Evolutionary conservation across 2,797 vertebrate genomes (phyloP).

Genomic region (Adelosebastes latens): DNA sequence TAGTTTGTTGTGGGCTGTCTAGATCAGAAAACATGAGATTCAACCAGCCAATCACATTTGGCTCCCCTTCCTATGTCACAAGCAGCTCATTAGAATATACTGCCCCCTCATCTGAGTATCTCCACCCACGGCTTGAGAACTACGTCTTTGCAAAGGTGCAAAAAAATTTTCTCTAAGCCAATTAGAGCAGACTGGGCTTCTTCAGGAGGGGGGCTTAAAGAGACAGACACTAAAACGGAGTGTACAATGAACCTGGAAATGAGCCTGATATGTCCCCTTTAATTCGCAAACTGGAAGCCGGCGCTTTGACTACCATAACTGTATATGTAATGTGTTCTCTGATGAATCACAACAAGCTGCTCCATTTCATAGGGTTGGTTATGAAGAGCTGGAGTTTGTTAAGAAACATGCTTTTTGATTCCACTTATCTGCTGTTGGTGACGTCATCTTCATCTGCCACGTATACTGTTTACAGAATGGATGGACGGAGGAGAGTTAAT

Average conservation of each 20-base stretch:
- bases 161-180: too few relatives aligned
- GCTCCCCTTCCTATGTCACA: too few relatives aligned
- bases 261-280: too few relatives aligned
- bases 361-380: background rate
- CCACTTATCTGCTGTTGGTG: background rate
- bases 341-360: background rate
- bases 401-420: background rate
- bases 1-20: too few relatives aligned
- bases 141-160: too few relatives aligned
- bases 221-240: accelerated
- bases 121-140: accelerated
- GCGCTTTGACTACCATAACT: background rate
- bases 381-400: background rate
- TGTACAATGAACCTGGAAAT: too few relatives aligned
- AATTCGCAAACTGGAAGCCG: background rate
- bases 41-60: too few relatives aligned
- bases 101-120: too few relatives aligned
- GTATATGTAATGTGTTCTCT: background rate
- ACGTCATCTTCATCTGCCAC: background rate
- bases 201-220: too few relatives aligned
- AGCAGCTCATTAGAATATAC: too few relatives aligned
- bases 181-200: too few relatives aligned
- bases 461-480: background rate
- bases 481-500: background rate
- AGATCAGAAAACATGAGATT: too few relatives aligned